Base-by-base conservation (phyloP, 1,140 invertebrate genomes). In the Andricus grossulariae region DNA sequence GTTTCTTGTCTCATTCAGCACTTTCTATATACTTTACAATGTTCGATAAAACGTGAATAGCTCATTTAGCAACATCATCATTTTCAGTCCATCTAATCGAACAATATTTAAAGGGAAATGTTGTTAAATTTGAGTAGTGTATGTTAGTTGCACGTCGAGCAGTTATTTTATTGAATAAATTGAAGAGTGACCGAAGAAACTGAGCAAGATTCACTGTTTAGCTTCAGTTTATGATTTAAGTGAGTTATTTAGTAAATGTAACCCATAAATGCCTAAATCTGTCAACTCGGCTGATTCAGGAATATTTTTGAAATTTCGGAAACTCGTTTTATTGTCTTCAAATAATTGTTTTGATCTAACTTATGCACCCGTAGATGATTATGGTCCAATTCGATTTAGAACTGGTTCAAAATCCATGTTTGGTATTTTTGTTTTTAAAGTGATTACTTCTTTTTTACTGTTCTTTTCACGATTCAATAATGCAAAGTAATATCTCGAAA, bases 41-140 rank as follows among this genome's bases (percentile, higher is more conserved):
- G 51, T 60, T 39, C 16, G 72, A 51, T 16, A 76, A 50, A 21
- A 79, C 79, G 10, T 79, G 45, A 45, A 81, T 13, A 13, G 54
- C 74, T 60, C 80, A 50, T 50, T 76, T 50, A 52, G 51, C 55
- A 19, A 73, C 60, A 50, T 71, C 39, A 70, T 21, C 49, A 74
- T 82, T 82, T 75, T 81, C 77, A 45, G 79, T 66, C 74, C 78
- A 81, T n/a, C 73, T 32, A 16, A 66, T 57, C 45, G 45, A 50
- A 75, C 76, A 81, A 66, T 75, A 81, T 54, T 81, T 81, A 39
- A 78, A 51, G 18, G 76, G 77, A 66, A 79, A 79, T 60, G 52
- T 18, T 18, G 71, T 50, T 18, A 51, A 75, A n/a, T 60, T 71
- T 19, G 80, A 79, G 45, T 66, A 51, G 18, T 49, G 15, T 21